A percentile compares a stretch with the other conserved stretches of the same genome.
These are phyloP conservation scores for Mola mola DNA, from an alignment of 2,113 vertebrate species.

Conservation along the genomic window DNA sequence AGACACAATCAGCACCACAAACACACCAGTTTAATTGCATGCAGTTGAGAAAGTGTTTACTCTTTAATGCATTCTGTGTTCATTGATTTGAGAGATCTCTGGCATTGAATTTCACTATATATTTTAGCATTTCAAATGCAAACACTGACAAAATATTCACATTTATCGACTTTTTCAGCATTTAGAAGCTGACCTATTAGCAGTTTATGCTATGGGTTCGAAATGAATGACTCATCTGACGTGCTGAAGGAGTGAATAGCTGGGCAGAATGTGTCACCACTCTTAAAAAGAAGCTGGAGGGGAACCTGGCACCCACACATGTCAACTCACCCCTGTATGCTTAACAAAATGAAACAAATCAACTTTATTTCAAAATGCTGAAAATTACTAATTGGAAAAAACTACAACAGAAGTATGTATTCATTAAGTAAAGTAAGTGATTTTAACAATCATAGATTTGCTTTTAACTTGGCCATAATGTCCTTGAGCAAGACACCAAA, in stretches of 20 bases:
- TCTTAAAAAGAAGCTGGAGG: constrained; percentile 21
- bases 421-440: too few species aligned
- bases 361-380: constrained; percentile 4
- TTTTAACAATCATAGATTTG: background rate
- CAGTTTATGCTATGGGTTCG: constrained; percentile 32
- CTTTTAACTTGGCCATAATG: background rate
- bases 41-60: constrained; percentile 70
- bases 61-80: constrained; percentile 68
- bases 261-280: constrained; percentile 10
- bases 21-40: constrained; percentile 65
- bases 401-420: too few species aligned
- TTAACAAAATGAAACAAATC: constrained; percentile 1
- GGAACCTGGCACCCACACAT: constrained; percentile 17
- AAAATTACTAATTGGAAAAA: background rate
- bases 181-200: constrained; percentile 54
- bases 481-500: too few species aligned
- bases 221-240: background rate
- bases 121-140: constrained; percentile 63
- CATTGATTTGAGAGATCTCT: constrained; percentile 71
- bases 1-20: constrained; percentile 29
- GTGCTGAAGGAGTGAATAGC: constrained; percentile 18
- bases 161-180: constrained; percentile 70
- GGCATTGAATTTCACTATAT: constrained; percentile 69
- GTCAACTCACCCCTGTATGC: constrained; percentile 15
- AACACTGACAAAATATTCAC: constrained; percentile 54